These are phyloP conservation scores for Mixornis gularis DNA, from an alignment of 2,113 vertebrate species.

Conservation along the genomic window DNA sequence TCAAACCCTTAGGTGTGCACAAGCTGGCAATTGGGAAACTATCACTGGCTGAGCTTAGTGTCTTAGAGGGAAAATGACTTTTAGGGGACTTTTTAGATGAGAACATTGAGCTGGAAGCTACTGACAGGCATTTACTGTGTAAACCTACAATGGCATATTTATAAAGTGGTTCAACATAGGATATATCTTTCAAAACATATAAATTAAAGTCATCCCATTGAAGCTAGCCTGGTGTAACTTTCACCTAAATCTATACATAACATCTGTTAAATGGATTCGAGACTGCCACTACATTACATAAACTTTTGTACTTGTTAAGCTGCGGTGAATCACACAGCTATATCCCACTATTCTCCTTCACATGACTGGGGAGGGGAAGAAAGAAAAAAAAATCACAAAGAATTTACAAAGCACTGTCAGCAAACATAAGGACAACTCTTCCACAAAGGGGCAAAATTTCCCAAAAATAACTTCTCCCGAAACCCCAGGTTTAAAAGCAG, in stretches of 20 bases:
- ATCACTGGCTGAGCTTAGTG: neutral
- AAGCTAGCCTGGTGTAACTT: neutral
- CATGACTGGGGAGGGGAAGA: rapidly evolving
- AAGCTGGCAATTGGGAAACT: neutral
- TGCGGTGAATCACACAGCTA: neutral
- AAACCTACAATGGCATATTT: neutral
- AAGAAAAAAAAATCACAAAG: too few species aligned
- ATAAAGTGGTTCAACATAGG: neutral
- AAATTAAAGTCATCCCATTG: neutral
- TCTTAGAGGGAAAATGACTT: neutral
- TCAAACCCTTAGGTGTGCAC: neutral
- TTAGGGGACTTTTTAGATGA: neutral
- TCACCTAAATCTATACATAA: neutral
- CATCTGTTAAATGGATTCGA: neutral
- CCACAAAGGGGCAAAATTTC: neutral
- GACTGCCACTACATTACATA: neutral
- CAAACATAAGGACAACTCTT: neutral
- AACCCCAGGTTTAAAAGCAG: neutral
- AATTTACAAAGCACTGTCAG: neutral
- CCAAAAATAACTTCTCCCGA: neutral
- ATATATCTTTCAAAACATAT: neutral
- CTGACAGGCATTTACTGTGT: neutral
- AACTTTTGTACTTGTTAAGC: neutral
- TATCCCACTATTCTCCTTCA: neutral
- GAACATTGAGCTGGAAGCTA: neutral